Evolutionary conservation across 2,113 vertebrate genomes (phyloP), one percentile per base, ranked within the genome.

Genomic region (Tyrannus savana): DNA sequence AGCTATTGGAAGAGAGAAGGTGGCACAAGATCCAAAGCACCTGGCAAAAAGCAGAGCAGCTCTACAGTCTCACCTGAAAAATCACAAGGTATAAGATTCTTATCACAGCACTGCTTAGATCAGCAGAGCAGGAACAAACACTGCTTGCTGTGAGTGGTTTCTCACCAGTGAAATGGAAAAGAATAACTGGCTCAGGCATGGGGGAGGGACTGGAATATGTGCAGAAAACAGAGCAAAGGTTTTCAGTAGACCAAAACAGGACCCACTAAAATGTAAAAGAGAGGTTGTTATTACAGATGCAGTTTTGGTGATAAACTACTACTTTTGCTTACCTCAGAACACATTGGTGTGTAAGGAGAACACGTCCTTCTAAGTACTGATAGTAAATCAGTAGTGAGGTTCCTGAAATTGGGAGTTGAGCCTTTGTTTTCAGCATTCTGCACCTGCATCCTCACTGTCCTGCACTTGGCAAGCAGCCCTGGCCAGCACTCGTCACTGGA

Each of bases 51-150:
- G 89, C 94, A 98, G 96, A 87, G 77, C 42, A 14, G 95, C 97
- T 55, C 96, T 99, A 17, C 97, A 97, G 75, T 96, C 96, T 80
- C 96, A 97, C 62, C 85, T 99, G 76, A 69, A 95, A 84, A 96
- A 97, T 52, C 98, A 99, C 49, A 98, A 97, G 98, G 99, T 99
- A 96, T 80, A 59, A 73, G 16, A 39, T 59, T 27, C 28, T 67
- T 55, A 13, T 72, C 19, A 13, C 62, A 74, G 39, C 19, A 14
- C 1, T 19, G 23, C 27, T 88, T 27, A 23, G n/a, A 71, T 58
- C 59, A 75, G 30, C 63, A 27, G 0, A 37, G 75, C 58, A 53
- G 63, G 47, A 68, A 39, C 27, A 27, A 68, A 39, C 27, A 27
- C 37, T 52, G 2, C 27, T 75, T 87, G 73, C 80, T 83, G 46